Evolutionary conservation across 2,113 vertebrate genomes (phyloP), one percentile per base, ranked within the genome.

Genomic region (Sebastes fasciatus): DNA sequence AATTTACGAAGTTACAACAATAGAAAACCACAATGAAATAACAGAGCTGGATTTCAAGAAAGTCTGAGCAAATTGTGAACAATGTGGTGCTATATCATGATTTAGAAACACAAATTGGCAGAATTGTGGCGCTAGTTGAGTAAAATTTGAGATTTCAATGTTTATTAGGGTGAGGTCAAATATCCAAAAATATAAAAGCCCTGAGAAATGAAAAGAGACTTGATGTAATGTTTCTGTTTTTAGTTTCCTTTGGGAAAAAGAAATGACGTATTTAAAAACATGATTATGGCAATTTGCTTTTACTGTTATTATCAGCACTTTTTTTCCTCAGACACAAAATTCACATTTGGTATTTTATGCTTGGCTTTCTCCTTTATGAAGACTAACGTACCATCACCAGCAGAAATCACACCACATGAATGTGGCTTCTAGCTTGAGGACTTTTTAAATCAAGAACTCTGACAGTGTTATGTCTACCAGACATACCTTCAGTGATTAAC

Each of bases 391-490:
- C 46, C 34, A 61, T 49, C 54, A 11, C 34, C 9, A 26, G 2
- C 54, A 40, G 17, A 62, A 66, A 67, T 55, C 58, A 8, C n/a
- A 23, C 54, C 10, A 13, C 17, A 11, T 49, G n/a, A 74, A 77
- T 8, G 19, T 5, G 21, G 55, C 43, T 64, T 73, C 26, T 12
- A 61, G 11, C 55, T 66, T 40, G 13, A 75, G n/a, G 26, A 40
- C 40, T 67, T 84, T 80, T 74, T 55, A 74, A 88, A 80, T 80
- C 45, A 73, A 72, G 40, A 17, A 5, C 2, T 46, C 9, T 52
- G 78, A 73, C 83, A 80, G 65, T 86, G 78, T 89, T 86, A 42
- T 81, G 85, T 77, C 90, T 90, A 73, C 40, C 46, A 60, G 64
- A 76, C 72, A 83, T 64, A n/a, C 48, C 45, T 72, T 42, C 46